These are phyloP conservation scores for Eurystomus gularis DNA, from an alignment of 2,113 vertebrate species.

Conservation along the genomic window DNA sequence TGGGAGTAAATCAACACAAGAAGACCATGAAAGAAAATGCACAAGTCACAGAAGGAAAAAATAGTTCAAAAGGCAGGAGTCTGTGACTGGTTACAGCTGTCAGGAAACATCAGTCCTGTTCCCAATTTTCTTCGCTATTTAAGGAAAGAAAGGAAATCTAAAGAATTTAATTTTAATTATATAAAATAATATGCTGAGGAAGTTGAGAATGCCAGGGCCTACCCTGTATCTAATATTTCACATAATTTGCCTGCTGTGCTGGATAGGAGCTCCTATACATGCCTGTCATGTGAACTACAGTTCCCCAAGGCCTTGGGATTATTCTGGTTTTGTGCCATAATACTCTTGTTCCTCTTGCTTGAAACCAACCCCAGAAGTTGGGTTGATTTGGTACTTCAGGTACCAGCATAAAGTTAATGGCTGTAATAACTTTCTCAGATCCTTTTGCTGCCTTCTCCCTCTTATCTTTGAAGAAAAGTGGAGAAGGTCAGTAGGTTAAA, in stretches of 20 bases:
- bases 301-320: slow-evolving; percentile 39
- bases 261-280: background rate
- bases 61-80: slow-evolving; percentile 5
- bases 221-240: background rate
- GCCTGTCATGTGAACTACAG: background rate
- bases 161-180: slow-evolving; percentile 52
- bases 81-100: slow-evolving; percentile 33
- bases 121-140: background rate
- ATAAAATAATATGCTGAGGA: background rate
- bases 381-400: slow-evolving; percentile 21
- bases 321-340: slow-evolving; percentile 30
- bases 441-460: background rate
- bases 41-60: background rate
- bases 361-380: slow-evolving; percentile 31
- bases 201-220: background rate
- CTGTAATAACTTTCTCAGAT: background rate
- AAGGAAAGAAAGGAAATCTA: slow-evolving; percentile 15
- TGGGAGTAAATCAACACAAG: slow-evolving; percentile 1
- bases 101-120: slow-evolving; percentile 19
- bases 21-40: slow-evolving; percentile 35
- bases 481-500: background rate
- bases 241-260: background rate
- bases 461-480: background rate
- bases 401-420: slow-evolving; percentile 29
- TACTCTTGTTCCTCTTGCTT: slow-evolving; percentile 19